Percentiles rank a stretch among this genome's conserved stretches.
Conservation (phyloP, 2,113 vertebrate species). For the Gymnocephalus cernua region DNA sequence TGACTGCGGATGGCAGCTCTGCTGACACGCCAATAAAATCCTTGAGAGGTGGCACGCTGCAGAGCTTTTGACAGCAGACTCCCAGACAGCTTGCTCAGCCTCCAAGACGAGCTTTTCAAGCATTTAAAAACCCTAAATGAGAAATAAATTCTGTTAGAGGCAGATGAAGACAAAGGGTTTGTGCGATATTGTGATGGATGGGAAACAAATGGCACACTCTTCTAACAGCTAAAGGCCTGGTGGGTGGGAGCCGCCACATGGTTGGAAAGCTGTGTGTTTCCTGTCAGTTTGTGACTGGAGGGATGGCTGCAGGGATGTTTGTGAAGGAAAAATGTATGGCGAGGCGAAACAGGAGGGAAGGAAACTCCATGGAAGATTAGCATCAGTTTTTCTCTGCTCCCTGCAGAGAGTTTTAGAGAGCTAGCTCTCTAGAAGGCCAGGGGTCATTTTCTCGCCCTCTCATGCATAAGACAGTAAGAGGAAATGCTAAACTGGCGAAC, state of each 20-base stretch:
- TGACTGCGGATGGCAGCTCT: slow-evolving; percentile 16
- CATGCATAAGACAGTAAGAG: slow-evolving; percentile 6
- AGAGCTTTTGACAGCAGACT: slow-evolving; percentile 7
- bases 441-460: slow-evolving; percentile 4
- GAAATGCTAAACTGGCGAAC: slow-evolving; percentile 1
- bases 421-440: neutral
- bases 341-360: neutral
- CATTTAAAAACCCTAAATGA: slow-evolving; percentile 32
- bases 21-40: slow-evolving; percentile 42
- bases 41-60: slow-evolving; percentile 37
- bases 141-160: slow-evolving; percentile 16
- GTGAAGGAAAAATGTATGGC: slow-evolving; percentile 12
- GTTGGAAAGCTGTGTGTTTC: slow-evolving; percentile 23
- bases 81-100: slow-evolving; percentile 25
- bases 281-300: slow-evolving; percentile 32
- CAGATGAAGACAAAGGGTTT: slow-evolving; percentile 20
- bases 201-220: slow-evolving; percentile 32
- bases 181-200: slow-evolving; percentile 24
- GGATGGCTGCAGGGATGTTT: slow-evolving; percentile 42
- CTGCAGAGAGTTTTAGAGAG: slow-evolving; percentile 25
- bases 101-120: slow-evolving; percentile 30
- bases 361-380: slow-evolving; percentile 5
- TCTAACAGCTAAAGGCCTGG: neutral
- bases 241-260: slow-evolving; percentile 33
- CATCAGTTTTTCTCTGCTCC: neutral